Conservation (phyloP, 1,140 invertebrate species). For the Brachionus calyciflorus region DNA sequence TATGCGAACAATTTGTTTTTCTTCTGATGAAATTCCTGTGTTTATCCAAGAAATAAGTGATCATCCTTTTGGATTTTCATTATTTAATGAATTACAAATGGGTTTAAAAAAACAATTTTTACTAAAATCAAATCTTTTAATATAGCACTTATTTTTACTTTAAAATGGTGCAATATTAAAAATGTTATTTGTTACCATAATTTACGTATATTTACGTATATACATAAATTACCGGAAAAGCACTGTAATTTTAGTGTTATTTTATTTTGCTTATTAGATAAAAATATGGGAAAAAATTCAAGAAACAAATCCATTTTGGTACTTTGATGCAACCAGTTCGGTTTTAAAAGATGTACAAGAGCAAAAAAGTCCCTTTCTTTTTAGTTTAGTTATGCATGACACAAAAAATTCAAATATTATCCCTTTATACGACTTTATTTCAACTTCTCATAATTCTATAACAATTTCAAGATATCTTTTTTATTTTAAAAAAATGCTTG, state of each 20-base stretch:
- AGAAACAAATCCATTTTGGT: background rate
- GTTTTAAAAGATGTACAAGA: background rate
- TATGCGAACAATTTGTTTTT: background rate
- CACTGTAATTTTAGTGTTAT: background rate
- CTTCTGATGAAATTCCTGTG: background rate
- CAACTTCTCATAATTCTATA: background rate
- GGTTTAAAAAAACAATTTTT: too few relatives aligned
- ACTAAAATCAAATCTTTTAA: too few relatives aligned
- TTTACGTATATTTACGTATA: too few relatives aligned
- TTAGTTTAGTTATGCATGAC: background rate
- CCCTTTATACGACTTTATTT: background rate
- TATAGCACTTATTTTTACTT: too few relatives aligned
- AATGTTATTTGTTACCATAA: too few relatives aligned
- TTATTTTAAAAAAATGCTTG: background rate
- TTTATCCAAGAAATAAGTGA: background rate
- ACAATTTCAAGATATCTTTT: background rate
- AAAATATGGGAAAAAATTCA: constrained; percentile 9
- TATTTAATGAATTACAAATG: constrained; percentile 7
- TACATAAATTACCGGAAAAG: too few relatives aligned
- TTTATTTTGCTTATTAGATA: background rate
- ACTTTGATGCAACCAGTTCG: background rate
- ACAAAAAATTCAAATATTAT: background rate
- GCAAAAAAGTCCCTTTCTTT: background rate
- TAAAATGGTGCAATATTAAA: too few relatives aligned
- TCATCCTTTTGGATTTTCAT: background rate